These are phyloP conservation scores for Xanthia icteritia DNA, from an alignment of 2,888 invertebrate genomes.

Conservation along the genomic window DNA sequence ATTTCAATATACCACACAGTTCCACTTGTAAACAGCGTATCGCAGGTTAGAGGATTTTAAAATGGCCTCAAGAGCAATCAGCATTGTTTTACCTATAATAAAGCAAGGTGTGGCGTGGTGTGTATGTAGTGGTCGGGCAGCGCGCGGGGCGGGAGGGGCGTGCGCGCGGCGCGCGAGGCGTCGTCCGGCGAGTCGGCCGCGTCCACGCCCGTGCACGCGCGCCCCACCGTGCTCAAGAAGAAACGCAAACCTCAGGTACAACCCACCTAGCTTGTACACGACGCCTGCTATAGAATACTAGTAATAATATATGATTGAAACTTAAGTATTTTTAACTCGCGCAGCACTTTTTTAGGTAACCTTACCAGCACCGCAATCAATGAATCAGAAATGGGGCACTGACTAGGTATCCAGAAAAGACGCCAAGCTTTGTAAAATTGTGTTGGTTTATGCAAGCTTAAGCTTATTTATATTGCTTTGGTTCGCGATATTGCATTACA, in stretches of 20 bases:
- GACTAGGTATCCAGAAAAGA: neutral
- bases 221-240: conserved; percentile 82
- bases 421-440: neutral
- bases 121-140: conserved; percentile 53
- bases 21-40: neutral
- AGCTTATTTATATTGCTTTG: neutral
- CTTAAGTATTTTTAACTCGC: neutral
- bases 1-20: neutral
- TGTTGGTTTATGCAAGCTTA: neutral
- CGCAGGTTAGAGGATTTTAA: neutral
- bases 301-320: neutral
- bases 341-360: neutral
- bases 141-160: conserved; percentile 45
- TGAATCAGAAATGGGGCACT: too few species aligned
- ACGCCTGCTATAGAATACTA: neutral
- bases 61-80: neutral
- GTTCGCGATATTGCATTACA: neutral
- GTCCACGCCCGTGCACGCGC: conserved; percentile 90
- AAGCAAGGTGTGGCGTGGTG: conserved; percentile 21
- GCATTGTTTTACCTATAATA: neutral
- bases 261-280: neutral
- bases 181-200: conserved; percentile 80
- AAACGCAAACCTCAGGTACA: conserved; percentile 84
- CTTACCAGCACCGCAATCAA: neutral
- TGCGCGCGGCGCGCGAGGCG: conserved; percentile 53